phyloP scores from a whole-genome alignment of 2,113 vertebrate genomes.

The Haplotaxodon microlepis region DNA sequence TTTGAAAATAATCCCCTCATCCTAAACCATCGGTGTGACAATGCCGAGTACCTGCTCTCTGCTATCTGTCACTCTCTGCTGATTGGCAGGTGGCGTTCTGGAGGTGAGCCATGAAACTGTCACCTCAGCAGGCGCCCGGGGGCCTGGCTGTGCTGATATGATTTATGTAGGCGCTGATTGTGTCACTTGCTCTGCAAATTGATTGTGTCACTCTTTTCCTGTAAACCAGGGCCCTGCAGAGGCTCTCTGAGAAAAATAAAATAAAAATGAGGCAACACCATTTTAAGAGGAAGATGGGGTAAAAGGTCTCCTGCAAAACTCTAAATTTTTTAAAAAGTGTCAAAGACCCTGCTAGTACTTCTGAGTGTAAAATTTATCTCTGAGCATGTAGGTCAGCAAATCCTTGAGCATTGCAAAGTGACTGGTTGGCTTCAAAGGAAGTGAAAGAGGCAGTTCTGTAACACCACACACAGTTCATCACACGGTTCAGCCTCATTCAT shows the following conservation, averaged over 20 bases:
- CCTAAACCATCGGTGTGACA: not conserved
- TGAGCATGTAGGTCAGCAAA: conserved; percentile 18
- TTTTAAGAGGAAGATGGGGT: not conserved
- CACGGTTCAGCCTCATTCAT: not conserved
- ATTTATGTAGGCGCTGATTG: conserved; percentile 65
- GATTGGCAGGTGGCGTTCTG: conserved; percentile 59
- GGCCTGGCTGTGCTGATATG: conserved; percentile 55
- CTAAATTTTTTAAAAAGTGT: not conserved
- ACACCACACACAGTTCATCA: not conserved
- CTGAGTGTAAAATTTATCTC: not conserved
- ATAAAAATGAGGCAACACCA: not conserved
- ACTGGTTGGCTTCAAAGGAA: not conserved
- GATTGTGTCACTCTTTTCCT: conserved; percentile 52
- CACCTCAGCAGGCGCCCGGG: conserved; percentile 42
- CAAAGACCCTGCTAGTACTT: not conserved
- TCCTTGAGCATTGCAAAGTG: not conserved
- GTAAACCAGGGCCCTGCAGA: conserved; percentile 37
- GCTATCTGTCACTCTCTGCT: conserved; percentile 45
- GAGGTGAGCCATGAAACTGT: conserved; percentile 54
- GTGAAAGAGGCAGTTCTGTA: not conserved
- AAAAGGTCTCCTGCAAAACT: not conserved
- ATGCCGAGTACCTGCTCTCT: conserved; percentile 15
- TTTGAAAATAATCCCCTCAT: conserved; percentile 4
- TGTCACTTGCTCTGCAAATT: conserved; percentile 59
- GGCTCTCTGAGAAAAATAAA: not conserved